Percentiles rank a stretch among this genome's conserved stretches.
These are phyloP conservation scores for Drosophila macrospina DNA, from an alignment of 2,888 invertebrate species.

Conservation along the genomic window DNA sequence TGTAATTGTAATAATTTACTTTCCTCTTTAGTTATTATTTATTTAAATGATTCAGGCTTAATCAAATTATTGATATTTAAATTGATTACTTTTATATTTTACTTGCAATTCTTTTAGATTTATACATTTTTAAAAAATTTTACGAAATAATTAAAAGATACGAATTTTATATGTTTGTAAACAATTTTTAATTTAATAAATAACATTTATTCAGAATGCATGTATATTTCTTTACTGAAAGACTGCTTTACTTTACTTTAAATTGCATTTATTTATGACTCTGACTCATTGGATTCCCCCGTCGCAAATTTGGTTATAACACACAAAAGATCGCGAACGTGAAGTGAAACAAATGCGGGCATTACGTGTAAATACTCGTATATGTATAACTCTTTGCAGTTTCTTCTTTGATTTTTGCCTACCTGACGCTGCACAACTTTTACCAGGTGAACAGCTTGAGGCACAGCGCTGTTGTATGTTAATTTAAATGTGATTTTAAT, in stretches of 20 bases:
- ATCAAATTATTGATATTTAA: too few species aligned
- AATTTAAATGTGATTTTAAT: conserved; percentile 60
- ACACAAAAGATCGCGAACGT: conserved; percentile 40
- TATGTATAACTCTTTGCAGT: too few species aligned
- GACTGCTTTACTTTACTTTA: background rate
- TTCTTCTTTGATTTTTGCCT: too few species aligned
- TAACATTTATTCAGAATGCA: background rate
- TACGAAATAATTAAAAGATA: too few species aligned
- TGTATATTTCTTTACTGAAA: background rate
- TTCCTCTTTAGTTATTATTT: too few species aligned
- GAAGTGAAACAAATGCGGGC: conserved; percentile 53
- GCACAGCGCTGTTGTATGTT: conserved; percentile 36
- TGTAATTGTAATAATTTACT: too few species aligned
- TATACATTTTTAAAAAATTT: too few species aligned
- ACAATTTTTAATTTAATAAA: background rate
- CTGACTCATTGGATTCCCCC: conserved; percentile 21
- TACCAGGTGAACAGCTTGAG: conserved; percentile 28
- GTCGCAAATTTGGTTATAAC: conserved; percentile 18
- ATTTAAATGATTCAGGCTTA: too few species aligned
- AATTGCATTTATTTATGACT: conserved; percentile 12
- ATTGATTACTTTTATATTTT: too few species aligned
- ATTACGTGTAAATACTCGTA: conserved; percentile 40
- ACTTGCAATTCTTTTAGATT: too few species aligned
- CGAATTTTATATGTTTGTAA: too few species aligned
- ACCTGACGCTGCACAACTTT: conserved; percentile 37